Percentiles rank a stretch among this genome's conserved stretches.
Evolutionary conservation across 1,140 invertebrate species (phyloP).

Genomic region (Ooceraea biroi): DNA sequence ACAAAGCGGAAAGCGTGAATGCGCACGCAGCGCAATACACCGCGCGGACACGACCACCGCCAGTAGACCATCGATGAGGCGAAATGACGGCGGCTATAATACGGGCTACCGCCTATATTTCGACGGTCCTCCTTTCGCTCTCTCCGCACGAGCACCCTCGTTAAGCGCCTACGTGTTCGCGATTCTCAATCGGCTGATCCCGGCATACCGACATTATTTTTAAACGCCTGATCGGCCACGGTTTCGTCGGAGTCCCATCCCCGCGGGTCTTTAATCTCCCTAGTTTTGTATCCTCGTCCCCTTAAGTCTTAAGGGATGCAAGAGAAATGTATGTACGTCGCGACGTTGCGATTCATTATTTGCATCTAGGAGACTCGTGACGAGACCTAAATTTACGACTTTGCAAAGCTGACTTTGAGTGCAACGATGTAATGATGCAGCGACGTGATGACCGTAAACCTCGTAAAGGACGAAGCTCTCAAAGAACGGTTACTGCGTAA

Average conservation of each 20-base stretch:
- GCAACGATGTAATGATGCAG: no score
- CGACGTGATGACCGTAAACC: no score
- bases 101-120: conserved; percentile 55
- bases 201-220: conserved; percentile 66
- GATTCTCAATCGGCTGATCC: conserved; percentile 73
- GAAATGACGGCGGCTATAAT: conserved; percentile 57
- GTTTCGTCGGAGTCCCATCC: conserved; percentile 46
- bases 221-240: conserved; percentile 58
- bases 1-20: conserved; percentile 6
- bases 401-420: no score
- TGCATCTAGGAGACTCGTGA: no score
- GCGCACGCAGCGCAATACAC: conserved; percentile 40
- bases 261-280: conserved; percentile 64
- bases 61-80: conserved; percentile 36
- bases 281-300: not conserved
- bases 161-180: conserved; percentile 79
- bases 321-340: conserved; percentile 12
- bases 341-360: conserved; percentile 6
- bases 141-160: conserved; percentile 76
- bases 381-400: no score
- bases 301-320: not conserved
- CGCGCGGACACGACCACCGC: not conserved
- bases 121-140: conserved; percentile 64
- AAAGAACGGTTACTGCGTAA: conserved; percentile 5
- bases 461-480: no score